Evolutionary conservation across 1,140 invertebrate species (phyloP), one percentile per base, ranked within the genome.

Genomic region (Neodiprion lecontei): DNA sequence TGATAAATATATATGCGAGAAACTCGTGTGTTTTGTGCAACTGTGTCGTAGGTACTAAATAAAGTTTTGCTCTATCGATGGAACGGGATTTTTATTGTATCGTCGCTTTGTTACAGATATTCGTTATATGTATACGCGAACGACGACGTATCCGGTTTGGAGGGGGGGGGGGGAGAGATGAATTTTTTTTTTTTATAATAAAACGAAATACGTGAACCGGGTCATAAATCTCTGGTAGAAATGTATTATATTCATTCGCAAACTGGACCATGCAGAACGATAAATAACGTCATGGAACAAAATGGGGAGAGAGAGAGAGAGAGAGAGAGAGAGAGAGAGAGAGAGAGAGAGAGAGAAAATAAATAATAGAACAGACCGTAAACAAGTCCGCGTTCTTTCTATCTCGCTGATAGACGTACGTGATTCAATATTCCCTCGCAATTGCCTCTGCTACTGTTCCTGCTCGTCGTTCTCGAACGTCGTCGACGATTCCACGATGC

Each of bases 361-460:
- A 17, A 1, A 7, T 8, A 61, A 61, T 61, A 61, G 11, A 61
- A 61, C n/a, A 61, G 11, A 0, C n/a, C 53, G 53, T 61, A 61
- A 61, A 61, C 53, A 61, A 61, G 53, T 14, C 53, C 9, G 5
- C 28, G 28, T 61, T 17, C 53, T 61, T 61, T 61, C 53, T 17
- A 61, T 61, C 11, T 61, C 53, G 53, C 8, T 12, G 53, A 17
- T 61, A 61, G 11, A 61, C 53, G 53, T 17, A 61, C 53, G 53
- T 61, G 53, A 61, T 61, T 61, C 53, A 61, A 61, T 61, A 61
- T 61, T 61, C 53, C n/a, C 53, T 40, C 53, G 11, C 53, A 61
- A 61, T 61, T 61, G 53, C 53, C 11, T 61, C 53, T 61, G 7
- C n/a, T 9, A 14, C n/a, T 61, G n/a, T 17, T 61, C n/a, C 11